Percentiles rank a stretch among this genome's conserved stretches.
Evolutionary conservation across 2,888 invertebrate species (phyloP).

Genomic region (Lordiphosa fenestrarum): DNA sequence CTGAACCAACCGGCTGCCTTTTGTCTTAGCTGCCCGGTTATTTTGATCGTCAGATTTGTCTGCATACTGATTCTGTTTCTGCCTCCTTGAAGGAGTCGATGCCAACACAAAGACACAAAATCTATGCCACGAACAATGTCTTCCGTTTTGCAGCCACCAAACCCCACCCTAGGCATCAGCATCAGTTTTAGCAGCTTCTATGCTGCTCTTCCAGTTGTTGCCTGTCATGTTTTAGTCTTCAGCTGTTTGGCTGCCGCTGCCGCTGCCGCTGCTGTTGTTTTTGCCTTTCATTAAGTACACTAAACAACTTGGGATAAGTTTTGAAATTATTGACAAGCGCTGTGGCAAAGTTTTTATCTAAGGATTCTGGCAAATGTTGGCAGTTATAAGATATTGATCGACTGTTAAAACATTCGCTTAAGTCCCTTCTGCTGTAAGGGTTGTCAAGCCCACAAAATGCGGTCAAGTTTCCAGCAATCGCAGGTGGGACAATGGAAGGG

Average conservation of each 20-base stretch:
- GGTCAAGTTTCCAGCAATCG: too few relatives aligned
- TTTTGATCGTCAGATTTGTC: slow-evolving; percentile 18
- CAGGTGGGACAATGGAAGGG: too few relatives aligned
- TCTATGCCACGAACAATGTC: slow-evolving; percentile 6
- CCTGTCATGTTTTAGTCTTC: slow-evolving; percentile 10
- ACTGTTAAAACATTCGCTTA: too few relatives aligned
- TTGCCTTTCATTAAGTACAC: slow-evolving; percentile 5
- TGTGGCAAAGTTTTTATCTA: too few relatives aligned
- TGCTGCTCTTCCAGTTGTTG: slow-evolving; percentile 11
- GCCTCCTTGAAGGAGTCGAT: too few relatives aligned
- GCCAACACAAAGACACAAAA: slow-evolving; percentile 2
- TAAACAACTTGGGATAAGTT: background rate
- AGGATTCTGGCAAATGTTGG: too few relatives aligned
- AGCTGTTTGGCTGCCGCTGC: background rate
- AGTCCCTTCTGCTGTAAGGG: too few relatives aligned
- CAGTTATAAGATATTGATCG: too few relatives aligned
- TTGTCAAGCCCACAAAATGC: too few relatives aligned
- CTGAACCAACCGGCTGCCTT: slow-evolving; percentile 7
- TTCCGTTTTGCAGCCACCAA: background rate
- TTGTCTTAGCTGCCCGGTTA: slow-evolving; percentile 8
- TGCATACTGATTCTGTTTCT: slow-evolving; percentile 16
- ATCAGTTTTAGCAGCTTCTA: background rate
- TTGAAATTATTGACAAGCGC: too few relatives aligned
- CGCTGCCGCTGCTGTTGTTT: background rate
- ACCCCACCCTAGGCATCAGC: background rate